These are phyloP conservation scores for Pluvialis apricaria DNA, from an alignment of 2,113 vertebrate genomes.

Conservation along the genomic window DNA sequence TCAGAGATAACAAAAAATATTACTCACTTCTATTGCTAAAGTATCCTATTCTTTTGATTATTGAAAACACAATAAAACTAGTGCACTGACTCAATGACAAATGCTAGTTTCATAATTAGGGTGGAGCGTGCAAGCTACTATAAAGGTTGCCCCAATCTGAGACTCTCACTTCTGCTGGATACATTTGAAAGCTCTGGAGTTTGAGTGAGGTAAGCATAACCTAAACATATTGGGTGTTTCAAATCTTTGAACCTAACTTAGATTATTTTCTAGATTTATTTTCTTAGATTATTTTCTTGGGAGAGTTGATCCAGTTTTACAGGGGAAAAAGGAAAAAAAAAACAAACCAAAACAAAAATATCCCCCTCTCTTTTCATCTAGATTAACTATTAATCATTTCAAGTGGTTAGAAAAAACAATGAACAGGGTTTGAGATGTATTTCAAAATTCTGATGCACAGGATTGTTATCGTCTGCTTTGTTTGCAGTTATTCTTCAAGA, in stretches of 20 bases:
- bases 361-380: neutral
- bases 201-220: constrained; percentile 40
- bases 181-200: neutral
- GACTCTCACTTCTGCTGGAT: constrained; percentile 3
- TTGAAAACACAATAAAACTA: neutral
- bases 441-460: neutral
- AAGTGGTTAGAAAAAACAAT: neutral
- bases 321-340: too few species aligned
- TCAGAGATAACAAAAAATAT: neutral
- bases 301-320: neutral
- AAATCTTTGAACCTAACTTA: neutral
- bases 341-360: too few species aligned
- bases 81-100: constrained; percentile 44
- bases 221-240: neutral
- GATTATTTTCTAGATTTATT: too few species aligned
- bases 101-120: constrained; percentile 51
- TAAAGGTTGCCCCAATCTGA: constrained; percentile 24
- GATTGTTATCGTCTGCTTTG: neutral
- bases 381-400: neutral
- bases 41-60: neutral
- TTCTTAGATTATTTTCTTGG: neutral
- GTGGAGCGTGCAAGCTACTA: constrained; percentile 53
- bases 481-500: constrained; percentile 17
- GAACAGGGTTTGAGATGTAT: neutral
- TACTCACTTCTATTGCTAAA: neutral